phyloP scores from a whole-genome alignment of 2,113 vertebrate species.

The Stegostoma tigrinum region DNA sequence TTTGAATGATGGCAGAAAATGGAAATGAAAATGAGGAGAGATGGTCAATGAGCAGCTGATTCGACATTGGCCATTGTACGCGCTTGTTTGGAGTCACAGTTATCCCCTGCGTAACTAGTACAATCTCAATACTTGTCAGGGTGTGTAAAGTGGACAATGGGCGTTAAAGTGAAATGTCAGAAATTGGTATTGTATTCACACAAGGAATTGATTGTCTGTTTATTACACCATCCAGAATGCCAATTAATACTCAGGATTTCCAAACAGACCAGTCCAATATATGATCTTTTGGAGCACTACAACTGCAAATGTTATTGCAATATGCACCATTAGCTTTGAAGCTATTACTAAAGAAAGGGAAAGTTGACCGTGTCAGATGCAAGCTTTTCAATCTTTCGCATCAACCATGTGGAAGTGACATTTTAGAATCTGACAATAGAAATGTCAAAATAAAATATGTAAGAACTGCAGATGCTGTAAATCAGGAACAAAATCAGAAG shows the following conservation, averaged over 20 bases:
- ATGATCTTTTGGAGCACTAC: not conserved
- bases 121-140: not conserved
- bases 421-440: not conserved
- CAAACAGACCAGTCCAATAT: not conserved
- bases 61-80: not conserved
- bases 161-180: not conserved
- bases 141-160: not conserved
- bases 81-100: not conserved
- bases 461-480: no score
- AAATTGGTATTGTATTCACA: not conserved
- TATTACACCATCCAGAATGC: not conserved
- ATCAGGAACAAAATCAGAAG: no score
- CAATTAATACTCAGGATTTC: not conserved
- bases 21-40: not conserved
- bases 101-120: not conserved
- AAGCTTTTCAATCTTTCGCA: not conserved
- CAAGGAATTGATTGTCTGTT: not conserved
- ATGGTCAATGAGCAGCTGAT: not conserved
- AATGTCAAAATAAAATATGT: no score
- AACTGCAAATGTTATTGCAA: not conserved
- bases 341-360: not conserved
- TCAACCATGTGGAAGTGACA: not conserved
- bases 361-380: not conserved
- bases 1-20: not conserved
- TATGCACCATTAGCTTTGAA: not conserved